A percentile compares a stretch with the other conserved stretches of the same genome.
Conservation (phyloP, 2,797 vertebrate genomes). For the Peromyscus attwateri region DNA sequence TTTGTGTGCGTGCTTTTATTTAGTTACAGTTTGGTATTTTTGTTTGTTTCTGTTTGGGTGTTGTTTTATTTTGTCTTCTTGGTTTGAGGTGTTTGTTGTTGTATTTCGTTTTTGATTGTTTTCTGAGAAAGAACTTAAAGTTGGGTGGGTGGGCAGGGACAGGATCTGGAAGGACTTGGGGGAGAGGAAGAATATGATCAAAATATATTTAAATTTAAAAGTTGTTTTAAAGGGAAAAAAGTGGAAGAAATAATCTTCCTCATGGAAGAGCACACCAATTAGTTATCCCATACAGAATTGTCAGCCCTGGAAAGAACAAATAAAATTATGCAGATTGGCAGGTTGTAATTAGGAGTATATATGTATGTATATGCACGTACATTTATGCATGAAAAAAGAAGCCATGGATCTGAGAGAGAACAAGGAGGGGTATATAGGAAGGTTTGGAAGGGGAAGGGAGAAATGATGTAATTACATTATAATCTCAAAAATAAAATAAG, state of each 20-base stretch:
- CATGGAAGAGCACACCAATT: neutral
- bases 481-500: neutral
- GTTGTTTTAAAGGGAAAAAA: neutral
- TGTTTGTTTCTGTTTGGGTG: neutral
- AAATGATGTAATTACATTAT: neutral
- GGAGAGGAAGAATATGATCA: neutral
- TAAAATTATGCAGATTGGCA: neutral
- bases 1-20: neutral
- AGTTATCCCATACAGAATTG: neutral
- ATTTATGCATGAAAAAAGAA: neutral
- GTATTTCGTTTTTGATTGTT: neutral
- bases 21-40: neutral
- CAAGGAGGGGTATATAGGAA: neutral
- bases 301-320: neutral
- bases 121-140: neutral
- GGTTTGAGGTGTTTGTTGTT: neutral
- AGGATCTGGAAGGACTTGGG: neutral
- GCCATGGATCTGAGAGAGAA: neutral
- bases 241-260: neutral
- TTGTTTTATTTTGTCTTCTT: neutral
- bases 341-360: neutral
- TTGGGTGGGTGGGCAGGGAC: neutral
- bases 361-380: neutral
- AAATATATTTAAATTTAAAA: neutral
- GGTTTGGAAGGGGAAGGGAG: neutral